Evolutionary conservation across 2,888 invertebrate genomes (phyloP), one percentile per base, ranked within the genome.

Genomic region (Electrophaes corylata): DNA sequence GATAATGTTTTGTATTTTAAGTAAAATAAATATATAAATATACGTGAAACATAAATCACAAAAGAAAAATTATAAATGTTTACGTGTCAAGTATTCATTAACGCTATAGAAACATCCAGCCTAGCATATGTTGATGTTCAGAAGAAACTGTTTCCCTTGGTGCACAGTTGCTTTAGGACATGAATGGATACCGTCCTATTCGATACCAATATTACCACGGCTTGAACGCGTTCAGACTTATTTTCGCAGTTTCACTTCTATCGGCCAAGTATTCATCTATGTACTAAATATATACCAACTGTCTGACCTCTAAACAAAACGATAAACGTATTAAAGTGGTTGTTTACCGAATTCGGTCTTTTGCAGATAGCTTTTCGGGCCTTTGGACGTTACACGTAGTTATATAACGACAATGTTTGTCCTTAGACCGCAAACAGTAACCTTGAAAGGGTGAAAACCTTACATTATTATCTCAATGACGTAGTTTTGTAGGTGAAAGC

Each of bases 281-380:
- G 11, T 11, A 3, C 40, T 4, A 19, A 40, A 19, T 41, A 41
- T 20, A 12, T 20, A 20, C 20, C 41, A 19, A 39, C 16, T 39
- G 4, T 45, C 31, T 19, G 18, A 31, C 33, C 35, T 14, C 20
- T 12, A 37, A 37, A 35, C 20, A 47, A 35, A 47, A 37, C 20
- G 12, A 47, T 47, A 23, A 47, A 23, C 47, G 35, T 47, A 47
- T 47, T 20, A 47, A 47, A 35, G 20, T 20, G 35, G 3, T 10
- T 47, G 14, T 47, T 47, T 35, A 23, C 18, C 4, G 19, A 35
- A 20, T 47, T 35, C 33, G 14, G 20, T 14, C 11, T 43, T 20
- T 46, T 18, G 31, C 3, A 46, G 18, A 47, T 47, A 37, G 20
- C 47, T 37, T 37, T 47, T 26, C 3, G 35, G 47, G 12, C 8